These are phyloP conservation scores for Malurus elegans DNA, from an alignment of 2,113 vertebrate genomes.

Conservation along the genomic window DNA sequence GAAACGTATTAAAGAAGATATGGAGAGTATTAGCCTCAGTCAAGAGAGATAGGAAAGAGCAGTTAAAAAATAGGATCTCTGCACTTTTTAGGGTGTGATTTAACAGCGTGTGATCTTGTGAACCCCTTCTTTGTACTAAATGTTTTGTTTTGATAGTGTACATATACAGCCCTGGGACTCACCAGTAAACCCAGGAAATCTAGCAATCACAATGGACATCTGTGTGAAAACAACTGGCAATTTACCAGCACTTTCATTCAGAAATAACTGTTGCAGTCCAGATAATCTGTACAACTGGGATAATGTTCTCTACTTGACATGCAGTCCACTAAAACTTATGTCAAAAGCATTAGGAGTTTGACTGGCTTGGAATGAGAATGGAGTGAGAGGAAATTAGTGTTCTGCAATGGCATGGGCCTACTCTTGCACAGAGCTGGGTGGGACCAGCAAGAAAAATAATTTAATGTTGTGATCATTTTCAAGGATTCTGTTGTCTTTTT, in stretches of 20 bases:
- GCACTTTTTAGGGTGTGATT: neutral
- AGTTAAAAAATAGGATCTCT: neutral
- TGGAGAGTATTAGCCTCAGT: neutral
- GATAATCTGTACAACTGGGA: neutral
- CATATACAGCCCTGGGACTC: neutral
- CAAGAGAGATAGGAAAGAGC: neutral
- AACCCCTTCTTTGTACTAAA: neutral
- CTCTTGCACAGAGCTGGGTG: neutral
- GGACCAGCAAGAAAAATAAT: neutral
- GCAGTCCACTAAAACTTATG: neutral
- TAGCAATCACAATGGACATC: neutral
- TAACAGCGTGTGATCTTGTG: neutral
- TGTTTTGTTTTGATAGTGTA: neutral
- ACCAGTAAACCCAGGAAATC: neutral
- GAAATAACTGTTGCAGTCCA: neutral
- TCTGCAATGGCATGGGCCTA: neutral
- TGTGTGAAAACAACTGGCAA: neutral
- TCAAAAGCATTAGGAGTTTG: neutral
- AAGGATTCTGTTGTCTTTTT: neutral
- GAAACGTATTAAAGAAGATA: neutral
- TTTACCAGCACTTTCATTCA: neutral
- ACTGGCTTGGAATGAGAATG: neutral
- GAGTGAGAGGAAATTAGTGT: neutral
- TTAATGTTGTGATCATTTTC: neutral
- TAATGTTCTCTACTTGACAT: neutral